Evolutionary conservation across 2,888 invertebrate species (phyloP), one percentile per base, ranked within the genome.

Genomic region (Odontocerum albicorne): DNA sequence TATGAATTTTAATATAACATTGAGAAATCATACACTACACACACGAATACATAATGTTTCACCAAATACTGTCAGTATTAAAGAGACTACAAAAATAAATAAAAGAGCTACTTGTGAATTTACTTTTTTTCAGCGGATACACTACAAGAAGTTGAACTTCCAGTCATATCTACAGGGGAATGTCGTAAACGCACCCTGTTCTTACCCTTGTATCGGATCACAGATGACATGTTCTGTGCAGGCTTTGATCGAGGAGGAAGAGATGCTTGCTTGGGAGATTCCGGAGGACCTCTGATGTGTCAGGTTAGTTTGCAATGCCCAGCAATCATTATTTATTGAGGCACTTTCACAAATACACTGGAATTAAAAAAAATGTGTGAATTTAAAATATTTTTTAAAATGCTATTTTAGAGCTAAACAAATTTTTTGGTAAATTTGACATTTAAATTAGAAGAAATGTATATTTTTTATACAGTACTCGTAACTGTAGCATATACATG

Each of bases 211-310:
- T 90, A 90, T 70, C 82, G 84, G 64, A 83, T 90, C 52, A 90
- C 90, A 0, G 86, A 88, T 51, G 86, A 89, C 67, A 90, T 90
- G 90, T 85, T 90, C 71, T 90, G 90, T 67, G 90, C 90, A 43
- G 90, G 90, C 15, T 85, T 84, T 65, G 88, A 89, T 66, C 79
- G 88, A 59, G 90, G 90, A 40, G 90, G 90, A 0, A 76, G 88
- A 33, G 90, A 90, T 69, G 90, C 90, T 1, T 90, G 90, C 66
- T 76, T 90, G 45, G 90, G 90, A 0, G 90, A 90, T 72, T 88
- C 88, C 1, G 90, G 90, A 3, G 89, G 90, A 15, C 89, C 89
- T 2, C 78, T 90, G 43, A 87, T 90, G 80, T 89, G 89, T 66
- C 84, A 87, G 69, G 87, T 87, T 71, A 63, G 4, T 36, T 35